A percentile compares a stretch with the other conserved stretches of the same genome.
Conservation (phyloP, 2,888 invertebrate genomes). For the Oscheius sp. region DNA sequence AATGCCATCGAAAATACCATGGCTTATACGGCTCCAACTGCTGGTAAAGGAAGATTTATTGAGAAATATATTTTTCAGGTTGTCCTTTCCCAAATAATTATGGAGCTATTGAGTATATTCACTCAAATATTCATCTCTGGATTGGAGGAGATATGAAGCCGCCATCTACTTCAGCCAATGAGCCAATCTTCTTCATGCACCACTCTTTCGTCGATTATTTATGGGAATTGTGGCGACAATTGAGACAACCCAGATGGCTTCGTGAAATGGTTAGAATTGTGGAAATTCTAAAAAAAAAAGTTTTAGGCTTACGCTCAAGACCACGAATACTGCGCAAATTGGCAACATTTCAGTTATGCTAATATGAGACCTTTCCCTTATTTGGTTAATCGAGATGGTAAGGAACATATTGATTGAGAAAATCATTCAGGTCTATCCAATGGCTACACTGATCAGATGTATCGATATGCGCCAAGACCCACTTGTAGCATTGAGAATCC, state of each 20-base stretch:
- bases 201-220: slow-evolving; percentile 71
- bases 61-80: too few relatives aligned
- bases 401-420: background rate
- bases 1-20: slow-evolving; percentile 66
- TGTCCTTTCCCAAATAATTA: slow-evolving; percentile 69
- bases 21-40: slow-evolving; percentile 67
- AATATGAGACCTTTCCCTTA: slow-evolving; percentile 67
- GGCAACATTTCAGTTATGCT: slow-evolving; percentile 67
- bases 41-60: slow-evolving; percentile 37
- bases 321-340: slow-evolving; percentile 63
- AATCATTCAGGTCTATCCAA: slow-evolving; percentile 66
- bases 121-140: slow-evolving; percentile 68
- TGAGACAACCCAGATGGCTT: slow-evolving; percentile 65
- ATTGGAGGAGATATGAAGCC: slow-evolving; percentile 60
- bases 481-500: slow-evolving; percentile 61
- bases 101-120: slow-evolving; percentile 67
- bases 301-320: slow-evolving; percentile 64
- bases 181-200: slow-evolving; percentile 70
- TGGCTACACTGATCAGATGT: slow-evolving; percentile 68
- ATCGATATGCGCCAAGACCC: slow-evolving; percentile 67
- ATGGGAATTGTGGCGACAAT: slow-evolving; percentile 70
- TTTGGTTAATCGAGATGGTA: slow-evolving; percentile 65
- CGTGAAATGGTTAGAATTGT: slow-evolving; percentile 51
- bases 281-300: background rate
- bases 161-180: slow-evolving; percentile 54